These are phyloP conservation scores for Gibbula magus DNA, from an alignment of 2,888 invertebrate species.

Conservation along the genomic window DNA sequence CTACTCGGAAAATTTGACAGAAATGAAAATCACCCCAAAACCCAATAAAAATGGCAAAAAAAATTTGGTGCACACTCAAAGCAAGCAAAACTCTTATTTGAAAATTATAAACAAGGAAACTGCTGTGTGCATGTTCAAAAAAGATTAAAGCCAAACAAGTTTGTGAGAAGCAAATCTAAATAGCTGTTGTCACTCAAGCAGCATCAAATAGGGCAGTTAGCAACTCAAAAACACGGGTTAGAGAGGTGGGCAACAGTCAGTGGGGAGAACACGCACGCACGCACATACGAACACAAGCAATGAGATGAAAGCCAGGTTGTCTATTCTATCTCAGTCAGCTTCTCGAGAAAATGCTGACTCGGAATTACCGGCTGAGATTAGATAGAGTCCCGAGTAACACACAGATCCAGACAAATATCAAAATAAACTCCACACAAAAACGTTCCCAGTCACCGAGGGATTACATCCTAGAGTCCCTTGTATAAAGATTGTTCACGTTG, in stretches of 20 bases:
- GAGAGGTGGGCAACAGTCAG: neutral
- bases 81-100: slow-evolving; percentile 24
- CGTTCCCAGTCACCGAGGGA: too few relatives aligned
- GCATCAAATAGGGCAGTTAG: slow-evolving; percentile 37
- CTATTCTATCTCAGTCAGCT: neutral
- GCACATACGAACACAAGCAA: neutral
- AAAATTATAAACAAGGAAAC: slow-evolving; percentile 14
- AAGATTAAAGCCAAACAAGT: slow-evolving; percentile 4
- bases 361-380: slow-evolving; percentile 18
- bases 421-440: too few relatives aligned
- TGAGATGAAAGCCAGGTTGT: slow-evolving; percentile 7
- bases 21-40: slow-evolving; percentile 16
- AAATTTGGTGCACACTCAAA: slow-evolving; percentile 29
- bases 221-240: slow-evolving; percentile 31
- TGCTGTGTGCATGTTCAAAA: slow-evolving; percentile 17
- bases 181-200: neutral
- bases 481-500: too few relatives aligned
- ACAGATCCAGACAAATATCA: neutral
- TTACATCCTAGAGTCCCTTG: too few relatives aligned
- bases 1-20: slow-evolving; percentile 23
- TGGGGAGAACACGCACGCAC: neutral
- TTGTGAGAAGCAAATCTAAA: slow-evolving; percentile 22
- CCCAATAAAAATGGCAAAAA: neutral
- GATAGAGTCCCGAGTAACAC: neutral
- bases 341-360: neutral